Conservation (phyloP, 2,797 vertebrate genomes). For the Tangara arthus region DNA sequence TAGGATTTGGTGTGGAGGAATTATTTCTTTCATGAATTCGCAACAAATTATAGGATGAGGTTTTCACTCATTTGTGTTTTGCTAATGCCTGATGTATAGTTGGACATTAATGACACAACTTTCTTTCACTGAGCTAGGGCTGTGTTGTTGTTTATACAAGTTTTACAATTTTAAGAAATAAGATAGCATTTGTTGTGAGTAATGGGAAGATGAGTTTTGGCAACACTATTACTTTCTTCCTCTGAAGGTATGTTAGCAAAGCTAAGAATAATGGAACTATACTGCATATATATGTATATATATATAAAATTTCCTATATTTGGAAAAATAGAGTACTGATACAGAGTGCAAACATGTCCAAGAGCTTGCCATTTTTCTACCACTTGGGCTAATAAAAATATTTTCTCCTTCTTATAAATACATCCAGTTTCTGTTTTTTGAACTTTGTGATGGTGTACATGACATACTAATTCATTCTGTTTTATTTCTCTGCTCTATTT, state of each 20-base stretch:
- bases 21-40: background rate
- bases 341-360: background rate
- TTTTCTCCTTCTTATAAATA: background rate
- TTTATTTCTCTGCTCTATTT: background rate
- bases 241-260: background rate
- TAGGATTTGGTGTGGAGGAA: rapidly evolving
- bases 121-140: background rate
- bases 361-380: background rate
- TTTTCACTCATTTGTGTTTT: background rate
- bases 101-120: background rate
- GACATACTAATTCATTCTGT: background rate
- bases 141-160: background rate
- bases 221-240: background rate
- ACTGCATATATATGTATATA: background rate
- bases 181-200: background rate
- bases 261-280: background rate
- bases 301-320: background rate
- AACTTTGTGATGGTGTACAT: background rate
- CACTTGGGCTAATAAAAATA: background rate
- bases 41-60: background rate
- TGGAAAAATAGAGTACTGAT: background rate
- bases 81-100: rapidly evolving
- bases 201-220: background rate
- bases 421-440: background rate
- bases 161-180: background rate